phyloP scores from a whole-genome alignment of 2,888 invertebrate genomes.

The Tachystola acroxantha region DNA sequence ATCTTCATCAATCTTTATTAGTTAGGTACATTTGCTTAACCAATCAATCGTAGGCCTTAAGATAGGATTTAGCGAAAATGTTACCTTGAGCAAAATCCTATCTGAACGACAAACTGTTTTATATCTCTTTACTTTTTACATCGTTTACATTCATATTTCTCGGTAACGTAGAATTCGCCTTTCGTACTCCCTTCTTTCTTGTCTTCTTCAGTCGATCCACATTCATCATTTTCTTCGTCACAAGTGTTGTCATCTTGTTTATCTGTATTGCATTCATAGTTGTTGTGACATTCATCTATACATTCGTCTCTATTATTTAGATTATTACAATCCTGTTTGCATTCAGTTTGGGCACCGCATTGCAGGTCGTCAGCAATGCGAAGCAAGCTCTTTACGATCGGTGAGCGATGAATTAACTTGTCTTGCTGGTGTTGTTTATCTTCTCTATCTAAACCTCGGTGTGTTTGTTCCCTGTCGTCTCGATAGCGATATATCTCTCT shows the following conservation, averaged over 20 bases:
- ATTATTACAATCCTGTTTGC: conserved; percentile 18
- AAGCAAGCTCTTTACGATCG: not conserved
- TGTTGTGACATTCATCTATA: conserved; percentile 7
- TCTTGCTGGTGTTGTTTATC: not conserved
- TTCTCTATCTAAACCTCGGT: not conserved
- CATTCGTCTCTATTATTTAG: conserved; percentile 20
- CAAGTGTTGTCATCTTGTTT: conserved; percentile 9
- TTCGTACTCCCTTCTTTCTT: conserved; percentile 12
- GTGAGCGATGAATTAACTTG: not conserved
- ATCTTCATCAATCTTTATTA: too few species aligned
- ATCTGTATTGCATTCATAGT: conserved; percentile 13
- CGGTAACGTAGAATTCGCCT: conserved; percentile 6
- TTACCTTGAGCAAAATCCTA: too few species aligned
- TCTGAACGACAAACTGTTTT: not conserved
- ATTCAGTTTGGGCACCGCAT: conserved; percentile 22
- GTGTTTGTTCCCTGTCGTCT: not conserved
- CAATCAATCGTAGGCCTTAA: too few species aligned
- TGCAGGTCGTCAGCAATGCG: conserved; percentile 22
- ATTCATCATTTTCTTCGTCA: conserved; percentile 9
- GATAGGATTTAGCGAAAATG: too few species aligned
- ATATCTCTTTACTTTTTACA: conserved; percentile 4
- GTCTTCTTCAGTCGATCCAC: not conserved
- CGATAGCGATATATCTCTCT: not conserved
- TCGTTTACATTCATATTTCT: conserved; percentile 9
- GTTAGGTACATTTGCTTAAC: too few species aligned